phyloP scores from a whole-genome alignment of 2,888 invertebrate genomes.

The Agrilus cyanescens region DNA sequence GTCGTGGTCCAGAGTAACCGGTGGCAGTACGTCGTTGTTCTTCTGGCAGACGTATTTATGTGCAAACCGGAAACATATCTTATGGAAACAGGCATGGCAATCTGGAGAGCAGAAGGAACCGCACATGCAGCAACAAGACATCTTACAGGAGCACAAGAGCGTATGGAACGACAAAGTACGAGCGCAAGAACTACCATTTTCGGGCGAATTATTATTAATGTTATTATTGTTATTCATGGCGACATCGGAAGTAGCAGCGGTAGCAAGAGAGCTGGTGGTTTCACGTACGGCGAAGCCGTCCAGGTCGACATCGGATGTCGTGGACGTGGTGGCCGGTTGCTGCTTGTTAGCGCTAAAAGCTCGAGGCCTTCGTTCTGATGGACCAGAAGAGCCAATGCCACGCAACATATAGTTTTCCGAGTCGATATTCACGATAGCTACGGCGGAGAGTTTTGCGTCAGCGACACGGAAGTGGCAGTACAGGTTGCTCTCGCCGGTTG shows the following conservation, averaged over 20 bases:
- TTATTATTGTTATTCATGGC: conserved; percentile 1
- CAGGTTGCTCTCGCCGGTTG: conserved; percentile 18
- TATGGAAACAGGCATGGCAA: conserved; percentile 53
- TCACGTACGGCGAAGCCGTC: conserved; percentile 33
- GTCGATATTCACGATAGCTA: conserved; percentile 36
- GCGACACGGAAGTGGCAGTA: conserved; percentile 19
- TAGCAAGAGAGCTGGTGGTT: conserved; percentile 27
- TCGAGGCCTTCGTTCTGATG: conserved; percentile 18
- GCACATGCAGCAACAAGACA: conserved; percentile 49
- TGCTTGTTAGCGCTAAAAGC: conserved; percentile 18
- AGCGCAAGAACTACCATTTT: conserved; percentile 29
- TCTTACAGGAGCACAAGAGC: conserved; percentile 36
- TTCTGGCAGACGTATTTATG: conserved; percentile 34
- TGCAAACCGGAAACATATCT: conserved; percentile 40
- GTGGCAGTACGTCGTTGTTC: conserved; percentile 29
- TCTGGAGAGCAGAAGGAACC: conserved; percentile 49
- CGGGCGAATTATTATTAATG: no score
- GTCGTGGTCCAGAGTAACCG: conserved; percentile 33
- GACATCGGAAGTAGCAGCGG: conserved; percentile 17
- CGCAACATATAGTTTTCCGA: conserved; percentile 42
- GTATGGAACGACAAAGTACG: conserved; percentile 37
- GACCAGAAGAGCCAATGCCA: conserved; percentile 29
- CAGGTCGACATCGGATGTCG: conserved; percentile 19
- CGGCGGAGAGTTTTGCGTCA: conserved; percentile 16
- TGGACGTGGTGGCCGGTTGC: conserved; percentile 14